These are phyloP conservation scores for Clavelina lepadiformis DNA, from an alignment of 23 tunicate species.

Conservation along the genomic window DNA sequence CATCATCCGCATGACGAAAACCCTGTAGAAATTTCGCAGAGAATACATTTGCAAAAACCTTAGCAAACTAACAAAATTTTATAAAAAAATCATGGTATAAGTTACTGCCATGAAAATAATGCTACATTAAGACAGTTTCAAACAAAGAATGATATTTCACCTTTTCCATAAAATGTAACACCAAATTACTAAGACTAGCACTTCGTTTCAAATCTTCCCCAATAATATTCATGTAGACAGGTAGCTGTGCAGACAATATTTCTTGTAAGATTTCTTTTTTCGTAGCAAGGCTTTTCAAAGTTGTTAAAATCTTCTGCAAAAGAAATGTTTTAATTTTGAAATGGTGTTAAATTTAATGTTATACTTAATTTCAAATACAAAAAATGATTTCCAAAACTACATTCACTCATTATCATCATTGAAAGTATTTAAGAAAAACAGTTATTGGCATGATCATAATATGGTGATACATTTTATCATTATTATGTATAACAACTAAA, in stretches of 20 bases:
- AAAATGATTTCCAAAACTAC: no score
- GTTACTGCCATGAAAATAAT: not conserved
- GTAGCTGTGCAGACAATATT: constrained; percentile 33
- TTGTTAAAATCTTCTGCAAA: constrained; percentile 26
- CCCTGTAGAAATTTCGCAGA: constrained; percentile 26
- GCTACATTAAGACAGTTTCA: constrained; percentile 13
- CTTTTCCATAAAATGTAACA: constrained; percentile 46
- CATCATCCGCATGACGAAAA: constrained; percentile 33
- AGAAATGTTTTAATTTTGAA: not conserved
- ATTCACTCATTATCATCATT: no score
- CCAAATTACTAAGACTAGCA: constrained; percentile 36
- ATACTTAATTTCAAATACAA: not conserved
- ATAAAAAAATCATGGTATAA: not conserved
- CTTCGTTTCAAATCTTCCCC: constrained; percentile 56
- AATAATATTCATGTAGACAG: constrained; percentile 36
- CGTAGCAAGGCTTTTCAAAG: not conserved
- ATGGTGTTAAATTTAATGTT: no score
- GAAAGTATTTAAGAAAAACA: no score
- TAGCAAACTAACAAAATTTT: not conserved
- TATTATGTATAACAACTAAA: no score
- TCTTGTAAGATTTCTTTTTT: constrained; percentile 25
- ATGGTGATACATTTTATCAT: no score
- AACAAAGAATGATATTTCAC: not conserved
- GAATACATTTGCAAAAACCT: not conserved
- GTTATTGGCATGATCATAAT: no score